Conservation (phyloP, 2,888 invertebrate species). For the Amblyjoppa fuscipennis region DNA sequence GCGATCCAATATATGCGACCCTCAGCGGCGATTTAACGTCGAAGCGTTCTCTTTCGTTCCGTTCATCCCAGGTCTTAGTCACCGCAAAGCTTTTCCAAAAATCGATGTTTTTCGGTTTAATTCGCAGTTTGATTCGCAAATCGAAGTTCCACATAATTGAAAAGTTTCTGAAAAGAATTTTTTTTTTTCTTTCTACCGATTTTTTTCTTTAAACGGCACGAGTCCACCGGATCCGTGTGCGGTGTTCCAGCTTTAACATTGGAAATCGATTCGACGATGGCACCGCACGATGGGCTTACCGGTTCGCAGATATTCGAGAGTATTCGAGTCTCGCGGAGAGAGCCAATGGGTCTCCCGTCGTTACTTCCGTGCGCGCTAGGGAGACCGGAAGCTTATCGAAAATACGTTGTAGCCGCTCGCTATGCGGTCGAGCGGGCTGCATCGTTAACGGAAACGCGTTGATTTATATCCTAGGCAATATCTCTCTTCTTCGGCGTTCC, state of each 20-base stretch:
- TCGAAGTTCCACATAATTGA: too few relatives aligned
- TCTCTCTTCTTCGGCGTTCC: background rate
- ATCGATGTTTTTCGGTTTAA: too few relatives aligned
- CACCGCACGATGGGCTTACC: background rate
- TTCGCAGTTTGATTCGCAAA: too few relatives aligned
- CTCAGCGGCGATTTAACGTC: too few relatives aligned
- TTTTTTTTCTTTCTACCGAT: too few relatives aligned
- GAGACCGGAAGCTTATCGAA: constrained; percentile 60
- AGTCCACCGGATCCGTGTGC: too few relatives aligned
- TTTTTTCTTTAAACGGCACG: too few relatives aligned
- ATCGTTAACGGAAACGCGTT: constrained; percentile 41
- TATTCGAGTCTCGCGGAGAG: background rate
- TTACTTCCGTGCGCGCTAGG: constrained; percentile 22
- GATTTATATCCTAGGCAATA: constrained; percentile 44
- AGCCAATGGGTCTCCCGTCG: constrained; percentile 6
- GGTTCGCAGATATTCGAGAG: background rate
- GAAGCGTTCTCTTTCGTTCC: too few relatives aligned
- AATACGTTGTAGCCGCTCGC: constrained; percentile 51
- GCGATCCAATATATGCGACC: too few relatives aligned
- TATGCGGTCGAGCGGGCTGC: constrained; percentile 10
- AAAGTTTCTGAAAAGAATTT: too few relatives aligned
- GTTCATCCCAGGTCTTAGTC: too few relatives aligned
- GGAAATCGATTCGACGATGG: background rate
- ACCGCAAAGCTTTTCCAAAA: too few relatives aligned
- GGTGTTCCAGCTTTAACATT: background rate